Percentiles rank a stretch among this genome's conserved stretches.
Conservation (phyloP, 53 echinoderm and acorn worm genomes). For the Luidia sarsii region DNA sequence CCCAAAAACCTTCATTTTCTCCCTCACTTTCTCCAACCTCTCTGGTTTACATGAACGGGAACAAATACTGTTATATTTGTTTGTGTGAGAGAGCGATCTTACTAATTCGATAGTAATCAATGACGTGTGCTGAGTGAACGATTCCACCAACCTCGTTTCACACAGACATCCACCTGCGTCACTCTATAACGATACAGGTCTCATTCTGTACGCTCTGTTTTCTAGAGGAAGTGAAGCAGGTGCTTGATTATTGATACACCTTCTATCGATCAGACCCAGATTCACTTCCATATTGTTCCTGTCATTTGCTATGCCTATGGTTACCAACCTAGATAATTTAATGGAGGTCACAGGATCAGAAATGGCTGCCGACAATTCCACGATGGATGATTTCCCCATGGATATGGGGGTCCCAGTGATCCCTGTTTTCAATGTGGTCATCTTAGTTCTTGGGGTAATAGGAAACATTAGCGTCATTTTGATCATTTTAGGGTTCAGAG, state of each 20-base stretch:
- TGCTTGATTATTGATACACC: background rate
- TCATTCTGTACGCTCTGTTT: slow-evolving; percentile 6
- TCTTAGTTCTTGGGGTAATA: slow-evolving; percentile 63
- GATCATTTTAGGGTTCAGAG: slow-evolving; percentile 70
- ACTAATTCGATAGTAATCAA: background rate
- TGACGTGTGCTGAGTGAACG: background rate
- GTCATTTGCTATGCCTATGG: slow-evolving; percentile 3
- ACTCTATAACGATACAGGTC: no score
- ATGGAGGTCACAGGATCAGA: slow-evolving; percentile 11
- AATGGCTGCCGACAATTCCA: background rate
- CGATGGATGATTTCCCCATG: background rate
- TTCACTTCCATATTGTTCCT: background rate
- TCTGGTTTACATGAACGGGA: no score
- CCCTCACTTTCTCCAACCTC: no score
- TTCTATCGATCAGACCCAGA: background rate
- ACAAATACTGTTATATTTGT: no score
- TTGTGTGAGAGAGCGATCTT: no score
- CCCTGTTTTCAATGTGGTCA: slow-evolving; percentile 6
- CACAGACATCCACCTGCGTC: no score
- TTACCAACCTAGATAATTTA: background rate
- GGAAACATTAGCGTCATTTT: slow-evolving; percentile 83
- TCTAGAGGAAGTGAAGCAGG: slow-evolving; percentile 15
- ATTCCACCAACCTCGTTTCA: background rate
- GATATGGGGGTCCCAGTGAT: background rate
- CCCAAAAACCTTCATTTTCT: no score